Base-by-base conservation (phyloP, 2,797 vertebrate genomes). In the Acrossocheilus fasciatus region DNA sequence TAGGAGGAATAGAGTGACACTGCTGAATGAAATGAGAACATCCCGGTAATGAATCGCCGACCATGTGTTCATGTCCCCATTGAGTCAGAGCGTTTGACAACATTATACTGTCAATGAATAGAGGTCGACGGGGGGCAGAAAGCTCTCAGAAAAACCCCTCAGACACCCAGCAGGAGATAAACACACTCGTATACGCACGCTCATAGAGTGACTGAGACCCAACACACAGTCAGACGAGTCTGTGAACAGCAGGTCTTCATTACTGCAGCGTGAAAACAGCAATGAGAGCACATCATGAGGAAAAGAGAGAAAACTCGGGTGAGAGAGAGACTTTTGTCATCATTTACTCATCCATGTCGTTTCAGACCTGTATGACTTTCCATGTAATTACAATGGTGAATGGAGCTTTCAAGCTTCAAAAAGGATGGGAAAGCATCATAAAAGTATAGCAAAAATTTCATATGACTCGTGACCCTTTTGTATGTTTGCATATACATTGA, bases 51-150 rank as follows among this genome's bases (percentile, higher is more conserved):
- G 57, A 89, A 87, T 74, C 69, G 52, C 45, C 4, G 20, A 30
- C 45, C 34, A 6, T 72, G 81, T 72, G 82, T 70, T 75, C 50
- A 34, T 1, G 45, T 83, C 66, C 83, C 79, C 41, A 30, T 57
- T 43, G 41, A 83, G 45, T 39, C 17, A 1, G 18, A 26, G 70
- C 18, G n/a, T 77, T 69, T 84, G 66, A 84, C 81, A 84, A 45
- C 62, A 84, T 86, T 84, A 87, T 30, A 57, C 39, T 20, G 81
- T 50, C 72, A 75, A 83, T 81, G 78, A 66, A 81, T 23, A 77
- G 57, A 79, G 70, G 62, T 62, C 41, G 62, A 74, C 72, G 66
- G 62, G 66, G 54, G 54, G 57, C 69, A 75, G 70, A 50, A n/a
- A 79, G 34, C 69, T 72, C 34, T 73, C 81, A 30, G 47, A 74